Base-by-base conservation (phyloP, 2,888 invertebrate species). In the Tipula helvola region DNA sequence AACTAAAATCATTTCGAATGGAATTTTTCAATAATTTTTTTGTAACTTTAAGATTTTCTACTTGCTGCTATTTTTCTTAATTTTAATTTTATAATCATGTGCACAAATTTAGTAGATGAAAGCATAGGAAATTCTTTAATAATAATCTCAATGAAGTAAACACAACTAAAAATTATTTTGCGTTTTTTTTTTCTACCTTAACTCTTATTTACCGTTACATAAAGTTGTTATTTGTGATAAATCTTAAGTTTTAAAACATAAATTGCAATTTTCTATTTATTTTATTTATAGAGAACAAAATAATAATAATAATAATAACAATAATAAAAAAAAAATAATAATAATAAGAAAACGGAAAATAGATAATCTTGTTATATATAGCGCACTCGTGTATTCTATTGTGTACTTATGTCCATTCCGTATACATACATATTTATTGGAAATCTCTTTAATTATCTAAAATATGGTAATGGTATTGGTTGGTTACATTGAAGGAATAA, bases 181-280 rank as follows among this genome's bases (percentile, higher is more conserved):
- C 39, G 3, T 39, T 39, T 7, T 7, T 52, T 3, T 16, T 10
- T 12, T 44, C 44, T 44, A 39, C 84, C 16, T 39, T 36, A 84
- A 84, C 84, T 84, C 41, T 41, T 41, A 84, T 84, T 84, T 39
- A 84, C 84, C 84, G 84, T 84, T 84, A 84, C 41, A 84, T 84
- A 84, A 84, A 84, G 84, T 84, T 84, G 41, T 84, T 84, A 84
- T 84, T 71, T 84, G 84, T 84, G 84, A 84, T 84, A 84, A 84
- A 84, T 71, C 71, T 71, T 71, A 71, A 28, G 28, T 71, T 71
- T 71, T 71, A 71, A 71, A 28, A 71, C 71, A 71, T 71, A 71
- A 71, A 71, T 71, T 71, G 71, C 71, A 71, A 71, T 71, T 71
- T 28, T 71, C 71, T 71, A 71, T 71, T 71, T 52, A 52, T 52